A percentile compares a stretch with the other conserved stretches of the same genome.
These are phyloP conservation scores for Ginglymostoma cirratum DNA, from an alignment of 2,113 vertebrate genomes.

Conservation along the genomic window DNA sequence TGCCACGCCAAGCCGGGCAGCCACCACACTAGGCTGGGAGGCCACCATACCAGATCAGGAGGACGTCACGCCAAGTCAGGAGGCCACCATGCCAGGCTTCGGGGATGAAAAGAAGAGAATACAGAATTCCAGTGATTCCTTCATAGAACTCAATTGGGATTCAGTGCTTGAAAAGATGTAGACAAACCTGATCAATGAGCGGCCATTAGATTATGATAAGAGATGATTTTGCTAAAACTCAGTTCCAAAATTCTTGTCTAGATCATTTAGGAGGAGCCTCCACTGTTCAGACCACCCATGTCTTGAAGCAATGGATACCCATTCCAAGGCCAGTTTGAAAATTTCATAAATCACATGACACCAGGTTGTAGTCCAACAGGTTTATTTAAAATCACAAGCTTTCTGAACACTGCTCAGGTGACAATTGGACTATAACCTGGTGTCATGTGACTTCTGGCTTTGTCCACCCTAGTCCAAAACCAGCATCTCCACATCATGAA, in stretches of 20 bases:
- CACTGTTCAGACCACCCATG: background rate
- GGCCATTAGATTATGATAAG: background rate
- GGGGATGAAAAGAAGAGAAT: background rate
- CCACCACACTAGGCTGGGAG: no score
- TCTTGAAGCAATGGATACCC: background rate
- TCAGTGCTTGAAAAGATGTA: background rate
- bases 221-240: background rate
- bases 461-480: no score
- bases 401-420: no score
- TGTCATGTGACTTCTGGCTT: no score
- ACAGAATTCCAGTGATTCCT: background rate
- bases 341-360: background rate
- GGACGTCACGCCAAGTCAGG: no score
- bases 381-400: no score
- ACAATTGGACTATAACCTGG: no score
- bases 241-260: background rate
- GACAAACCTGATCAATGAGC: background rate
- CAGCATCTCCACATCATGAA: no score
- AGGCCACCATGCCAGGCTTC: no score
- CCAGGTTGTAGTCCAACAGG: no score
- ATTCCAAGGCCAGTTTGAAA: background rate
- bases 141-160: background rate
- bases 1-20: no score
- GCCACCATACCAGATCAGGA: no score
- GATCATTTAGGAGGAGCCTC: background rate